Conservation (phyloP, 2,797 vertebrate genomes). For the Vultur gryphus region DNA sequence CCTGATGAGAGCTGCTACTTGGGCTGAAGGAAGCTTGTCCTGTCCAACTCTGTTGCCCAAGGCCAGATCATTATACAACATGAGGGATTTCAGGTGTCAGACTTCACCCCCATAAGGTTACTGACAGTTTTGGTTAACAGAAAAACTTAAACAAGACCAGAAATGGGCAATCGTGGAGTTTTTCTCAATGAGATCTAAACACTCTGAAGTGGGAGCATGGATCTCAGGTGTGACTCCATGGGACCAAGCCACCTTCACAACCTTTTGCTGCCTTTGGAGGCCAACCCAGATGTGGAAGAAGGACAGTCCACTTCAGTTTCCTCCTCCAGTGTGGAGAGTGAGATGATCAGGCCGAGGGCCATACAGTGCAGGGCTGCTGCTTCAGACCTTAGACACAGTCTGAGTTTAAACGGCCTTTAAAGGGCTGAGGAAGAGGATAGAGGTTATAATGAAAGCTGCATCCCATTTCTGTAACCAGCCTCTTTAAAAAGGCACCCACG, state of each 20-base stretch:
- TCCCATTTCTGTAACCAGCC: neutral
- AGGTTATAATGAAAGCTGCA: neutral
- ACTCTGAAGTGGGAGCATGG: neutral
- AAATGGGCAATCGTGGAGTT: neutral
- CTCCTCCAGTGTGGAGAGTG: neutral
- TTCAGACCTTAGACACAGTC: neutral
- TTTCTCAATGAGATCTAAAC: neutral
- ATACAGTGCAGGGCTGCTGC: neutral
- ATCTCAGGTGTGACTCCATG: neutral
- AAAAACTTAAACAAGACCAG: neutral
- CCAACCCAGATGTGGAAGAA: neutral
- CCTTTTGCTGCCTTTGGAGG: neutral
- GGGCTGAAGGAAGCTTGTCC: neutral
- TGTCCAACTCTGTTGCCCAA: neutral
- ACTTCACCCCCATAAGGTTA: neutral
- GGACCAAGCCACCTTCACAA: neutral
- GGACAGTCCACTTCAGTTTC: neutral
- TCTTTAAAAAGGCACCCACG: neutral
- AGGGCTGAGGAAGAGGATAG: neutral
- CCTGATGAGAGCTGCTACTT: neutral
- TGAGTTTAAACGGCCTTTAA: neutral
- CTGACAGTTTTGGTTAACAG: neutral
- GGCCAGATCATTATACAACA: neutral
- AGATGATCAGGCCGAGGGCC: neutral
- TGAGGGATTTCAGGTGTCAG: neutral